Base-by-base conservation (phyloP, 2,113 vertebrate genomes). In the Piprites chloris region DNA sequence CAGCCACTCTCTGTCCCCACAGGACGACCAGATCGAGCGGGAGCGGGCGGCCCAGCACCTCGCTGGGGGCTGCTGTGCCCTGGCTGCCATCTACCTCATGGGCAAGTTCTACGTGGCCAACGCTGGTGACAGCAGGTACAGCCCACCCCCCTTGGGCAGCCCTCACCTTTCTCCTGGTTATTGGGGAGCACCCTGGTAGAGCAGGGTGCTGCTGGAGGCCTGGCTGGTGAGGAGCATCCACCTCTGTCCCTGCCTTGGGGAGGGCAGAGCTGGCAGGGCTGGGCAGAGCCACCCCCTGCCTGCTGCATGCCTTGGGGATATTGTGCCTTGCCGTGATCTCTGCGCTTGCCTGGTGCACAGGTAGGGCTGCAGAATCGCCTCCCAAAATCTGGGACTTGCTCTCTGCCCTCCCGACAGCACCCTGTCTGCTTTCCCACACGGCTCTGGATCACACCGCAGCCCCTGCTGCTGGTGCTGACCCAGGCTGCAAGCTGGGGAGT, bases 101-200 rank as follows among this genome's bases (percentile, higher is more conserved):
- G 99, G 99, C 89, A 99, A 99, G 95, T 98, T 99, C 94, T 99
- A 99, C 9, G 98, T 99, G 87, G 99, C 99, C 94, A 99, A 99
- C 28, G 99, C 99, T 11, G 99, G 99, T 6, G 99, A 99, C 93
- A 99, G 99, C 98, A 99, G 99, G 99, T 99, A 98, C 56, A 74
- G 86, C 67, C 23, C 69, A 3, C 2, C 23, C 69, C 3, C 2
- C 1, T 33, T 8, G 37, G 30, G 85, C 23, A 50, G 62, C 53
- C 41, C 66, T 49, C 4, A 1, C 26, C 30, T 47, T n/a, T 14
- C 3, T 1, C 53, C 21, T 3, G 0, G 21, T 7, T 10, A 2
- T 3, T 0, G 4, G 53, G 76, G 39, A 66, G 65, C n/a, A 6
- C 13, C 17, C 27, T 1, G 0, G 39, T 2, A 9, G 42, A 44